Percentiles rank a stretch among this genome's conserved stretches.
These are phyloP conservation scores for Halocynthia roretzi DNA, from an alignment of 23 tunicate species.

Conservation along the genomic window DNA sequence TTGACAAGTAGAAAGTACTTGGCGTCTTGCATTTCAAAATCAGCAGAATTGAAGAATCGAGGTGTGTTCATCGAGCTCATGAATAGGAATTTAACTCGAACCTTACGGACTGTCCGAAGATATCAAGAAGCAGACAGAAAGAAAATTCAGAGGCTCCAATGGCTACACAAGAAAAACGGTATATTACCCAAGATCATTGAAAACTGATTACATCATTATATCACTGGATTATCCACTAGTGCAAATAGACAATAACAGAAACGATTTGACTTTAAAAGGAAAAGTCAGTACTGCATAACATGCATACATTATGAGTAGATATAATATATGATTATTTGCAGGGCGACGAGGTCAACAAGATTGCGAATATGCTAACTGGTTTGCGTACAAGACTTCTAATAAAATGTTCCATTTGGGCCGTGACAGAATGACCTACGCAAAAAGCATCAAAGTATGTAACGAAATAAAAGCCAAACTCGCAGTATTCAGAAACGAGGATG, in stretches of 20 bases:
- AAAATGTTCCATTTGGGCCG: conserved; percentile 14
- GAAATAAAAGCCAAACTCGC: conserved; percentile 4
- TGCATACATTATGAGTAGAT: too few species aligned
- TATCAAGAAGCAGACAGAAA: neutral
- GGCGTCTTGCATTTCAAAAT: too few species aligned
- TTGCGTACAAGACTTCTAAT: conserved; percentile 25
- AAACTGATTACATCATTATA: too few species aligned
- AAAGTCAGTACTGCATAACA: too few species aligned
- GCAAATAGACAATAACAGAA: too few species aligned
- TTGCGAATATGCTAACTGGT: conserved; percentile 24
- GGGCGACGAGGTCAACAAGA: conserved; percentile 19
- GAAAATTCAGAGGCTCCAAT: conserved; percentile 21
- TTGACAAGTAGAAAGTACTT: too few species aligned
- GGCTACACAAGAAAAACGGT: conserved; percentile 41
- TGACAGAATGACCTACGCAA: neutral
- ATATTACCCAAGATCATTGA: neutral
- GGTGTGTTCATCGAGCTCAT: too few species aligned
- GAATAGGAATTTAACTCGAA: conserved; percentile 15
- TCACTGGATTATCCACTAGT: too few species aligned
- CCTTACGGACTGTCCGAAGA: neutral
- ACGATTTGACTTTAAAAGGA: too few species aligned
- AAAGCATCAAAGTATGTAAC: neutral
- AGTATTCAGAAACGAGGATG: conserved; percentile 17
- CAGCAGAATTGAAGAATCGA: too few species aligned
- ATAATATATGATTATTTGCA: neutral